phyloP scores from a whole-genome alignment of 2,888 invertebrate genomes.

The Exephanes ischioxanthus region DNA sequence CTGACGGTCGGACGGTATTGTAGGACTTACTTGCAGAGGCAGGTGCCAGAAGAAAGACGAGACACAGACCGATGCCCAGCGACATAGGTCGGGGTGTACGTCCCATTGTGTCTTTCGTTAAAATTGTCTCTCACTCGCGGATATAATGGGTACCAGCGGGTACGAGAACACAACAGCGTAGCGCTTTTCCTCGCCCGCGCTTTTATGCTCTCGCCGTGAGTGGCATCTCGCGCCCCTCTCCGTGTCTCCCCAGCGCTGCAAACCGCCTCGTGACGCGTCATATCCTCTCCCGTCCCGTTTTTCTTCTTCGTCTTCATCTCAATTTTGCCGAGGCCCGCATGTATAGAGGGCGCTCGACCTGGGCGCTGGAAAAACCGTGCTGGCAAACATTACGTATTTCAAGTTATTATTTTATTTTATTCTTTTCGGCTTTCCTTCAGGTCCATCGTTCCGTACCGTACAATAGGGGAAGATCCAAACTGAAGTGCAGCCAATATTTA shows the following conservation, averaged over 20 bases:
- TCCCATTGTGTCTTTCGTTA: conserved; percentile 77
- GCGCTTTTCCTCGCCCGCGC: conserved; percentile 81
- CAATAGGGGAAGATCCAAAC: too few species aligned
- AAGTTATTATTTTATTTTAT: too few species aligned
- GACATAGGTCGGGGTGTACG: conserved; percentile 80
- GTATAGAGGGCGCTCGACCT: too few species aligned
- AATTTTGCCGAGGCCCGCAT: too few species aligned
- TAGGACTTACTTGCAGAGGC: conserved; percentile 78
- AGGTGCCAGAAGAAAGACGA: conserved; percentile 73
- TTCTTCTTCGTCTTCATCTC: too few species aligned
- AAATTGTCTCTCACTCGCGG: conserved; percentile 71
- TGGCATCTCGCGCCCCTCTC: conserved; percentile 65
- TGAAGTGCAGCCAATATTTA: too few species aligned
- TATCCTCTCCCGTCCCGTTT: conserved; percentile 18
- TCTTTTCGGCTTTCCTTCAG: too few species aligned
- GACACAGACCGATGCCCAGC: conserved; percentile 77
- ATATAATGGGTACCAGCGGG: conserved; percentile 71
- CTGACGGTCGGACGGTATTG: too few species aligned
- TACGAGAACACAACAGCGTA: conserved; percentile 82
- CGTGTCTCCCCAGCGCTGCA: conserved; percentile 56
- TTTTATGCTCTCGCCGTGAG: conserved; percentile 83
- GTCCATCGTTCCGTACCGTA: too few species aligned
- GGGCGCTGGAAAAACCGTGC: too few species aligned
- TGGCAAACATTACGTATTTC: too few species aligned
- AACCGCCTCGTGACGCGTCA: conserved; percentile 49